Percentiles rank a stretch among this genome's conserved stretches.
Evolutionary conservation across 2,888 invertebrate genomes (phyloP).

Genomic region (Therioaphis trifolii): DNA sequence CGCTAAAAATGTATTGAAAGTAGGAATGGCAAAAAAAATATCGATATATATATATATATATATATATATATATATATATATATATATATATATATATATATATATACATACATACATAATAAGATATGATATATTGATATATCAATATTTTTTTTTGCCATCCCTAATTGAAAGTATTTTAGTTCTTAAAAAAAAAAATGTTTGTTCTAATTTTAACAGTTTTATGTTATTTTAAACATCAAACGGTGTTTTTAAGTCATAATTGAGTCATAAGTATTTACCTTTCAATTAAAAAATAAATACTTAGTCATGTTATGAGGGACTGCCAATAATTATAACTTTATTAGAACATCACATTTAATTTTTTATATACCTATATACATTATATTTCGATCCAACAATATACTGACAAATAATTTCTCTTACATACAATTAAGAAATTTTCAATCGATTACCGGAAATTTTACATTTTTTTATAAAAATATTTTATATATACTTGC

Average conservation of each 20-base stretch:
- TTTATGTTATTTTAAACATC: background rate
- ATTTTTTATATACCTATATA: conserved; percentile 8
- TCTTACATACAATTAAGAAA: no score
- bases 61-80: no score
- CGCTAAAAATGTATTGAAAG: background rate
- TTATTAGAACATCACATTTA: background rate
- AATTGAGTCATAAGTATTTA: conserved; percentile 2
- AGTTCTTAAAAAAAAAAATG: no score
- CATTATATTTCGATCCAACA: background rate
- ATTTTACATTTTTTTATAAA: no score
- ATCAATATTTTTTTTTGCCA: no score
- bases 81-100: no score
- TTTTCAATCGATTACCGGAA: no score
- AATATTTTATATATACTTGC: background rate
- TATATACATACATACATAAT: no score
- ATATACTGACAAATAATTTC: background rate
- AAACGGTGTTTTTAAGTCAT: background rate
- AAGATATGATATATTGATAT: no score
- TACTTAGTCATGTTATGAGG: conserved; percentile 33
- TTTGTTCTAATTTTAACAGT: background rate
- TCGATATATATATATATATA: no score
- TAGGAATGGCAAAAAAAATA: no score
- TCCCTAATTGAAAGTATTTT: no score
- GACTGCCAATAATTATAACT: conserved; percentile 4
- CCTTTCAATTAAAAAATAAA: conserved; percentile 19